phyloP scores from a whole-genome alignment of 2,113 vertebrate species.

The Vireo altiloquus region DNA sequence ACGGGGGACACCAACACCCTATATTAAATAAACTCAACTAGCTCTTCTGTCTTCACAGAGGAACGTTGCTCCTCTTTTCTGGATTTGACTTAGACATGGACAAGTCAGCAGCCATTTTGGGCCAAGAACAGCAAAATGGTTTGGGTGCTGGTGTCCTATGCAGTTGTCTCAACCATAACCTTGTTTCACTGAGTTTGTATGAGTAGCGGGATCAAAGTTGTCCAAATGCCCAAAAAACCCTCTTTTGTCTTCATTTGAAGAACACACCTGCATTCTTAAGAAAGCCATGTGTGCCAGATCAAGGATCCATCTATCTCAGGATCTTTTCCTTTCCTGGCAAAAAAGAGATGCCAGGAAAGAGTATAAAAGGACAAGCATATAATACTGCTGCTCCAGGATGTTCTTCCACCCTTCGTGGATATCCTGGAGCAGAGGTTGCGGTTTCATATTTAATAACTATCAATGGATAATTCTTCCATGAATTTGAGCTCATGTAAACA shows the following conservation, averaged over 20 bases:
- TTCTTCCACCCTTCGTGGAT: conserved; percentile 41
- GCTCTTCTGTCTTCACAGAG: neutral
- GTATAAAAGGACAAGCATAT: conserved; percentile 32
- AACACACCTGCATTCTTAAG: conserved; percentile 30
- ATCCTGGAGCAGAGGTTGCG: conserved; percentile 33
- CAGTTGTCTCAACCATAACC: neutral
- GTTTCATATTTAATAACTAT: conserved; percentile 53
- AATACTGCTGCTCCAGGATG: conserved; percentile 26
- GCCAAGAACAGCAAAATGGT: neutral
- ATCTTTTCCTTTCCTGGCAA: conserved; percentile 50
- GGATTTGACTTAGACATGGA: neutral
- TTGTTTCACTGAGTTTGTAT: neutral
- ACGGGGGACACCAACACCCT: neutral
- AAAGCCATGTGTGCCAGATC: conserved; percentile 21
- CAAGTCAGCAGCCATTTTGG: neutral
- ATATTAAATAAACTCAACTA: neutral
- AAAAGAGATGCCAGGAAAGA: conserved; percentile 23
- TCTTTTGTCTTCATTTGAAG: neutral
- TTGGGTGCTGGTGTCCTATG: neutral
- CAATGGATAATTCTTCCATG: conserved; percentile 42
- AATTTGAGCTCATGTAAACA: conserved; percentile 12
- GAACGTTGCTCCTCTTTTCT: neutral
- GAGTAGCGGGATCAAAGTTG: neutral
- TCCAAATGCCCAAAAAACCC: neutral
- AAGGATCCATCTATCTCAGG: conserved; percentile 26